Base-by-base conservation (phyloP, 2,797 vertebrate genomes). In the Spinibarbus caldwelli region DNA sequence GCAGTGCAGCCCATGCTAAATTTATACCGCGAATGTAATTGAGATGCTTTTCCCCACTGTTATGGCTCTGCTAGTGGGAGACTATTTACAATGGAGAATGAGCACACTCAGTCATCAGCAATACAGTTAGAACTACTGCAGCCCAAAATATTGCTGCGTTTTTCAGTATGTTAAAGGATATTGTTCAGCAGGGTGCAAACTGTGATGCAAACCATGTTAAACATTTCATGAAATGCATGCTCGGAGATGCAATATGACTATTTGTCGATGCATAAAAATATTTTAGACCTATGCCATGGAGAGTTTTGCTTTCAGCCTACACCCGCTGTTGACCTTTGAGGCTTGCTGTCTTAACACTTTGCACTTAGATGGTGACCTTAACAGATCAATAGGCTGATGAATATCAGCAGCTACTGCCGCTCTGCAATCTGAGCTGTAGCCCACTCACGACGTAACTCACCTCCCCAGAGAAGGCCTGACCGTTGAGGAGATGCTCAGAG, bases 391-490 rank as follows among this genome's bases (percentile, higher is more conserved):
- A 79, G 57, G 10, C 47, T 54, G 73, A 21, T 11, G 12, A 83
- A 72, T 52, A 62, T 36, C 41, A 29, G 45, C 3, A 70, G 77
- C 29, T 41, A 23, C 26, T 76, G 38, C 41, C 3, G 1, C 29
- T 45, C 19, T 78, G 15, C 34, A 54, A 64, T 77, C 6, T 29
- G 49, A 31, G 38, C 29, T 77, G 43, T 29, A 34, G 49, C 72
- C 68, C 57, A 80, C 52, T 47, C 41, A 59, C 72, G 23, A 73
- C 23, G 11, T 2, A 31, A 36, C 96, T 1, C 93, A 97, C 98
- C 98, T 99, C 98, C 91, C 98, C 98, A 78, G 97, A 98, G 94
- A 99, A 99, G 80, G 97, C 98, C 90, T 99, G 98, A 87, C 98
- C 98, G 0, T 99, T 99, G 89, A 99, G 97, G 36, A 99, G 96